Evolutionary conservation across 1,140 invertebrate species (phyloP).

Genomic region (Nomia melanderi): DNA sequence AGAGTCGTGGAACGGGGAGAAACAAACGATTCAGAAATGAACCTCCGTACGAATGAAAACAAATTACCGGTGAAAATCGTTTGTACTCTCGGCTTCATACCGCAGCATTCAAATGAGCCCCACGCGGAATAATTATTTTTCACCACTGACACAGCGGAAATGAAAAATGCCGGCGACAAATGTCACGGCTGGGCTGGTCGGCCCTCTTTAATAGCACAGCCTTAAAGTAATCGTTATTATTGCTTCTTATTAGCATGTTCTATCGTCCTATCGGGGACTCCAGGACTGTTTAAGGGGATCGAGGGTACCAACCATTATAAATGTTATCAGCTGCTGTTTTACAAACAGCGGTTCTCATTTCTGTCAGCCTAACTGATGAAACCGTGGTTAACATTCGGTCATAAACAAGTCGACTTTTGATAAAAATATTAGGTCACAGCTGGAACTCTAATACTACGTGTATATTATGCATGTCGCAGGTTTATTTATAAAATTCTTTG

Average conservation of each 20-base stretch:
- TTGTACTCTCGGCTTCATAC: background rate
- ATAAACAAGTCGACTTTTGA: background rate
- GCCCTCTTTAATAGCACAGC: conserved; percentile 64
- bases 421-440: background rate
- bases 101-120: background rate
- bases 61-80: background rate
- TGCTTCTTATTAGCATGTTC: conserved; percentile 75
- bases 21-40: background rate
- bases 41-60: background rate
- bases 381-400: background rate
- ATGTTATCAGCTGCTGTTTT: conserved; percentile 73
- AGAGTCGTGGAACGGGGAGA: background rate
- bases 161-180: conserved; percentile 69
- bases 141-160: conserved; percentile 58
- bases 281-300: conserved; percentile 65
- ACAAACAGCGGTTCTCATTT: conserved; percentile 72
- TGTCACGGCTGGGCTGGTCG: conserved; percentile 56
- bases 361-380: background rate
- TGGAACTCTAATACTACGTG: background rate
- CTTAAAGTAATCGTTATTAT: conserved; percentile 75
- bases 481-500: no score
- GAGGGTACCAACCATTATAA: conserved; percentile 70
- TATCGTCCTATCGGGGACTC: conserved; percentile 73
- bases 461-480: background rate
- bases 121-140: conserved; percentile 42